phyloP scores from a whole-genome alignment of 1,140 invertebrate genomes.

The Drosophila varians region DNA sequence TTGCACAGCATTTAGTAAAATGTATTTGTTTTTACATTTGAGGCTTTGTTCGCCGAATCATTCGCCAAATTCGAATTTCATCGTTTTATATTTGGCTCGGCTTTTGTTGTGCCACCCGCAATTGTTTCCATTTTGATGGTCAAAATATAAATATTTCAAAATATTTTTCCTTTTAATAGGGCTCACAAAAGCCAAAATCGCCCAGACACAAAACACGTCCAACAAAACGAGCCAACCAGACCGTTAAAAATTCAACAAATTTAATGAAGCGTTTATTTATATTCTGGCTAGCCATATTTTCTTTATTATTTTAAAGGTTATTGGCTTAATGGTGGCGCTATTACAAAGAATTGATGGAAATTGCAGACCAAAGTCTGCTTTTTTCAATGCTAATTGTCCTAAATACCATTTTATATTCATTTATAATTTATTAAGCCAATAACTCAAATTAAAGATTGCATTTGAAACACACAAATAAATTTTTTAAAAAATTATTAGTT shows the following conservation, averaged over 20 bases:
- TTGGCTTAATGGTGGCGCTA: not conserved
- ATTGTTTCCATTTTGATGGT: constrained; percentile 47
- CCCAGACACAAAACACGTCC: not conserved
- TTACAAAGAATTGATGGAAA: not conserved
- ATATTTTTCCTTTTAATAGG: constrained; percentile 65
- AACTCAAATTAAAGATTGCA: too few relatives aligned
- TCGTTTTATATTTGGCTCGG: constrained; percentile 28
- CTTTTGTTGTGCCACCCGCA: constrained; percentile 27
- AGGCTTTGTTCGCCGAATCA: constrained; percentile 11
- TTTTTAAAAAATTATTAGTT: too few relatives aligned
- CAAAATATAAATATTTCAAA: constrained; percentile 60
- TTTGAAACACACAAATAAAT: too few relatives aligned
- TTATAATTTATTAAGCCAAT: too few relatives aligned
- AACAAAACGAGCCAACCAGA: not conserved
- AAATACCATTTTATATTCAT: too few relatives aligned
- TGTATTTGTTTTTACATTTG: constrained; percentile 42
- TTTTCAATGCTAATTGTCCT: not conserved
- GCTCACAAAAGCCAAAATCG: constrained; percentile 19
- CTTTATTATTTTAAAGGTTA: not conserved
- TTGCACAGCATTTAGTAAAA: constrained; percentile 35
- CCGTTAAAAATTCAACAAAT: constrained; percentile 3
- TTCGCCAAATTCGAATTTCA: constrained; percentile 35
- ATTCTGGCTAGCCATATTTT: constrained; percentile 1
- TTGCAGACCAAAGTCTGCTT: not conserved
- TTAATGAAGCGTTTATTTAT: constrained; percentile 23